phyloP scores from a whole-genome alignment of 2,113 vertebrate species.

The Sinosuthora webbiana region DNA sequence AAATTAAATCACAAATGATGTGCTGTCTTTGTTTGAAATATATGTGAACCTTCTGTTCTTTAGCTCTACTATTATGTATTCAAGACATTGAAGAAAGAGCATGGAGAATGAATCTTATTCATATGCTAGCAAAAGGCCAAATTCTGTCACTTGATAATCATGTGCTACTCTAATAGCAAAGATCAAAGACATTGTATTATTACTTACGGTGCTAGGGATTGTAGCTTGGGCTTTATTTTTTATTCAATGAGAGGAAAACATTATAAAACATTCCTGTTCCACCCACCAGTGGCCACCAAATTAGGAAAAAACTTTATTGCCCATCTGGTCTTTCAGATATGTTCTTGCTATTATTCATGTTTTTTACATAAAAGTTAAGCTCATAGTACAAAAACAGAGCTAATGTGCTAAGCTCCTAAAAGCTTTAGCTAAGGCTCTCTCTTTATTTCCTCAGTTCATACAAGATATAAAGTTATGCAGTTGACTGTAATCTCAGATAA shows the following conservation, averaged over 20 bases:
- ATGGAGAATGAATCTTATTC: background rate
- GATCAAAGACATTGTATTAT: background rate
- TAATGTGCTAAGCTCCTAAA: background rate
- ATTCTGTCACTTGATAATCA: background rate
- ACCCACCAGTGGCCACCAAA: background rate
- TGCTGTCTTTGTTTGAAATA: background rate
- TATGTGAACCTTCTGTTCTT: background rate
- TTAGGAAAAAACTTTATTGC: background rate
- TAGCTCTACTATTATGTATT: background rate
- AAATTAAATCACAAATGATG: background rate
- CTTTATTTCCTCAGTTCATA: background rate
- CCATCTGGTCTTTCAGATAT: background rate
- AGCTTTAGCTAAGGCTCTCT: background rate
- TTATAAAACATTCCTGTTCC: background rate
- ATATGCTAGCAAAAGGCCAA: background rate
- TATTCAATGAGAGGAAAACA: background rate
- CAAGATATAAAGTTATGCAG: background rate
- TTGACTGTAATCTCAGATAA: background rate
- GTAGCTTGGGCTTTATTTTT: constrained; percentile 19
- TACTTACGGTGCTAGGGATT: background rate
- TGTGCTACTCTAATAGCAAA: background rate
- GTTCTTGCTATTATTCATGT: background rate
- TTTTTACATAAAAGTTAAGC: background rate
- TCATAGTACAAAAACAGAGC: background rate
- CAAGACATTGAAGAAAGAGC: background rate